These are phyloP conservation scores for Ptychochromis oligacanthus DNA, from an alignment of 2,113 vertebrate genomes.

Conservation along the genomic window DNA sequence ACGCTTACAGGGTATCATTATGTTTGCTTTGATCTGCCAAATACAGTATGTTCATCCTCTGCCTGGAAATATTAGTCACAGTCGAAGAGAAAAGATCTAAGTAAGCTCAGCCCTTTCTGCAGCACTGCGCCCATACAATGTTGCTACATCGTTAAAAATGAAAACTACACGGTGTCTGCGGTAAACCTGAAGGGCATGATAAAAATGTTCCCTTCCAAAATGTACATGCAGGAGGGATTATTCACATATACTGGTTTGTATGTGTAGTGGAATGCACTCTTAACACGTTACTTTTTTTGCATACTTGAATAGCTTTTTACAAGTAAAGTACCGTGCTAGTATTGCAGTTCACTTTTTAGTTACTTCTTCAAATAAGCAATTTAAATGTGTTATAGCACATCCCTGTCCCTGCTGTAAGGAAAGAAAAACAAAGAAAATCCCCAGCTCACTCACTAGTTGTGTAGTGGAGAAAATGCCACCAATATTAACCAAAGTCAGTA, in stretches of 20 bases:
- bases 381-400: neutral
- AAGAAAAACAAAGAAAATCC: too few species aligned
- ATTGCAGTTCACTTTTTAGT: neutral
- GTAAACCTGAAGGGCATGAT: neutral
- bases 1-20: conserved; percentile 2
- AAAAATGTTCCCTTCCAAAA: neutral
- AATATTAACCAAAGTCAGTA: neutral
- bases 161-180: neutral
- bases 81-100: neutral
- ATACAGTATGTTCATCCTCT: neutral
- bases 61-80: neutral
- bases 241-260: neutral
- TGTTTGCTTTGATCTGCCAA: conserved; percentile 8
- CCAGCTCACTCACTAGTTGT: neutral
- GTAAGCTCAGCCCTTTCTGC: neutral
- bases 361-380: neutral
- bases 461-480: neutral
- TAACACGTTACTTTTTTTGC: neutral
- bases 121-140: neutral
- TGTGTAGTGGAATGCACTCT: neutral
- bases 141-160: neutral
- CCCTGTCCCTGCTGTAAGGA: too few species aligned
- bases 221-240: neutral
- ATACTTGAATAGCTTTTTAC: too few species aligned
- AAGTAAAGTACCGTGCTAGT: neutral